A percentile compares a stretch with the other conserved stretches of the same genome.
Conservation (phyloP, 2,113 vertebrate species). For the Elgaria multicarinata region DNA sequence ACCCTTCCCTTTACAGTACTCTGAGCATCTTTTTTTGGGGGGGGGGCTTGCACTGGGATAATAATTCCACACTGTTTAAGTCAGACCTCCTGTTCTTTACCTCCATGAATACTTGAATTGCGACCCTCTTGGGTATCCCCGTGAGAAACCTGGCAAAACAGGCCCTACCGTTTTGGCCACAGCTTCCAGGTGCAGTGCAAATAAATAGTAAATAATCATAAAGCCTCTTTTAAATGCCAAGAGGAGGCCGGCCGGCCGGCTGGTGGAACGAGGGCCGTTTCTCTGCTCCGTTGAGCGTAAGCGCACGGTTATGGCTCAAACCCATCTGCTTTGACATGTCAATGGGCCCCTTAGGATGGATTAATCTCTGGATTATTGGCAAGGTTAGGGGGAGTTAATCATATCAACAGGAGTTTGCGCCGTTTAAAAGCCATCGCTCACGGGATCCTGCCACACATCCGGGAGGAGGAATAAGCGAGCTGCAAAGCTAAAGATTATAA, state of each 20-base stretch:
- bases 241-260: neutral
- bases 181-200: neutral
- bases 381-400: conserved; percentile 25
- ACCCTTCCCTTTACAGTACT: neutral
- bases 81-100: neutral
- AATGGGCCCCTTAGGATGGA: neutral
- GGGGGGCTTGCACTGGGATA: neutral
- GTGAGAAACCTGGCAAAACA: too few relatives aligned
- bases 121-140: neutral
- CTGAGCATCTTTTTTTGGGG: neutral
- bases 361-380: conserved; percentile 23
- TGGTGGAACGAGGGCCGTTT: neutral
- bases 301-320: neutral
- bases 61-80: too few relatives aligned
- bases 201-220: conserved; percentile 28
- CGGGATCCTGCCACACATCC: neutral
- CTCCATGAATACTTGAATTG: too few relatives aligned
- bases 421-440: neutral
- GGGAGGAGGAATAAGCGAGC: neutral
- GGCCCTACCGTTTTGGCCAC: neutral
- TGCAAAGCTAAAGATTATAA: too few relatives aligned
- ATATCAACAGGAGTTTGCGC: conserved; percentile 2
- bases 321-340: conserved; percentile 14
- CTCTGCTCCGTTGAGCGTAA: conserved; percentile 9
- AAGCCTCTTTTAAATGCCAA: neutral